These are phyloP conservation scores for Platorchestia sp. DNA, from an alignment of 1,140 invertebrate genomes.

Conservation along the genomic window DNA sequence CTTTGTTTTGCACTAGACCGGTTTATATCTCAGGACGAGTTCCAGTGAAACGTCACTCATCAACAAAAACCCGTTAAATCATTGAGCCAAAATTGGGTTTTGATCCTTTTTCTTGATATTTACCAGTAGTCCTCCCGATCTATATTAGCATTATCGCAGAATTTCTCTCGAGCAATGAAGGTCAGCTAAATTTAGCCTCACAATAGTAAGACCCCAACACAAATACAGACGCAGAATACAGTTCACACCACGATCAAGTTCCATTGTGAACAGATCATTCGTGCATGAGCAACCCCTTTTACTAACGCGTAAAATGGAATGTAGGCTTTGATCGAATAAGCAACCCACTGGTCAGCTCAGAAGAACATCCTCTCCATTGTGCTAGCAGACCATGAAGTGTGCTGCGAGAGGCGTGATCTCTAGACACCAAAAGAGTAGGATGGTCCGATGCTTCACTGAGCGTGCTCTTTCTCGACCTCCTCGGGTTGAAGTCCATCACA, in stretches of 20 bases:
- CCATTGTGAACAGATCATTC: neutral
- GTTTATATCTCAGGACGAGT: neutral
- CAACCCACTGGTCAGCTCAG: neutral
- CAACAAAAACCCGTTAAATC: neutral
- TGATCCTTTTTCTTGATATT: neutral
- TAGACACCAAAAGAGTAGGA: constrained; percentile 7
- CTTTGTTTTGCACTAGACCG: neutral
- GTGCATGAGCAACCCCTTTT: neutral
- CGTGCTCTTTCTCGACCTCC: constrained; percentile 14
- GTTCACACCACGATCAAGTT: neutral
- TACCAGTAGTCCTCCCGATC: neutral
- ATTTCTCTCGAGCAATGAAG: neutral
- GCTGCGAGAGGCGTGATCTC: neutral
- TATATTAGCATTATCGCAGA: neutral
- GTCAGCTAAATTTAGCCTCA: neutral
- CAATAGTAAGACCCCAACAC: neutral
- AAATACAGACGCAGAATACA: neutral
- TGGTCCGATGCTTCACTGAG: constrained; percentile 1
- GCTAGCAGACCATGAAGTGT: constrained; percentile 27
- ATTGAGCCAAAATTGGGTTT: neutral
- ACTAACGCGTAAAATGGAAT: neutral
- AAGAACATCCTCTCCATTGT: neutral
- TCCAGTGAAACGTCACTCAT: neutral
- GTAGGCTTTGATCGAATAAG: neutral
- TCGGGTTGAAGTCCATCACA: neutral